phyloP scores from a whole-genome alignment of 2,888 invertebrate species.

The Gasteruption jaculator region DNA sequence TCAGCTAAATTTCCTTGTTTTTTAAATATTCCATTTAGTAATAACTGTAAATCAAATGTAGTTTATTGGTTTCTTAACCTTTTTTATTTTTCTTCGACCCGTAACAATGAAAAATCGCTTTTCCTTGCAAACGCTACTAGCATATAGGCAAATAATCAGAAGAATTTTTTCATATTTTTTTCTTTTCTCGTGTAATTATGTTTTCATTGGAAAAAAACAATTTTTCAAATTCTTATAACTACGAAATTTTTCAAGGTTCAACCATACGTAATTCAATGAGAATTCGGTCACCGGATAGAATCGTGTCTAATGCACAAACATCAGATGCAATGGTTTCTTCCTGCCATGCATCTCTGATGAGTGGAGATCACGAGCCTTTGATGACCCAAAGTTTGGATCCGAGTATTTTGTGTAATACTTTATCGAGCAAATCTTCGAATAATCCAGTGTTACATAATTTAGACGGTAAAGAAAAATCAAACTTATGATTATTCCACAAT shows the following conservation, averaged over 20 bases:
- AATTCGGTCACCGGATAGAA: slow-evolving; percentile 66
- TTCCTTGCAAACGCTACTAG: no score
- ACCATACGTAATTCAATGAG: slow-evolving; percentile 38
- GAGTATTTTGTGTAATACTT: slow-evolving; percentile 53
- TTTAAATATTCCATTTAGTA: no score
- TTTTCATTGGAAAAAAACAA: slow-evolving; percentile 2
- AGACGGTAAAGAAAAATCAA: slow-evolving; percentile 32
- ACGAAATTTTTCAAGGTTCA: slow-evolving; percentile 25
- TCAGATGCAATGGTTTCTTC: slow-evolving; percentile 44
- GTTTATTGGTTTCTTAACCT: no score
- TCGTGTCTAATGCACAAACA: slow-evolving; percentile 68
- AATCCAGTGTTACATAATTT: slow-evolving; percentile 31
- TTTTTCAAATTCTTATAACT: slow-evolving; percentile 6
- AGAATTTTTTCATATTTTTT: no score
- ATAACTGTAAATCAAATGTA: no score
- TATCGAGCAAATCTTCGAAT: slow-evolving; percentile 38
- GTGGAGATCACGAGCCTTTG: slow-evolving; percentile 42
- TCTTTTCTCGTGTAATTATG: no score
- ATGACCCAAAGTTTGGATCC: slow-evolving; percentile 65
- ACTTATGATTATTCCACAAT: neutral
- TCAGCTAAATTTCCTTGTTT: no score
- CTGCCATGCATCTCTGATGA: slow-evolving; percentile 34
- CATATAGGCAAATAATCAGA: no score
- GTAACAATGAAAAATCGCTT: no score
- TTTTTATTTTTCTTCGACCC: no score